These are phyloP conservation scores for Drosophila tani DNA, from an alignment of 1,140 invertebrate genomes.

Conservation along the genomic window DNA sequence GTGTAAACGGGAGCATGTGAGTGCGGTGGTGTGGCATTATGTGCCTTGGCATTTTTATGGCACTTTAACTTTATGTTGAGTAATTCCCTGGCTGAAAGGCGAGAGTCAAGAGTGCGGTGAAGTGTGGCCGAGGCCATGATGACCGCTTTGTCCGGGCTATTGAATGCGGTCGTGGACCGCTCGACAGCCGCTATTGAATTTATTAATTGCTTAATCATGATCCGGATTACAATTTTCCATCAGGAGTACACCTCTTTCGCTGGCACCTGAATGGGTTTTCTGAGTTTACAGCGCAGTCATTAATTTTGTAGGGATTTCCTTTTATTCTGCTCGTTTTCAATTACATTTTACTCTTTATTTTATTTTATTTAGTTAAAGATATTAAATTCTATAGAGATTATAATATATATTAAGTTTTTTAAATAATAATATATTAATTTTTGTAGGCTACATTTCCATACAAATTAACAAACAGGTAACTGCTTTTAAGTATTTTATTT, in stretches of 20 bases:
- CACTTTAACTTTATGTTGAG: slow-evolving; percentile 76
- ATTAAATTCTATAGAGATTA: too few relatives aligned
- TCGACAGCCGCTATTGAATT: slow-evolving; percentile 36
- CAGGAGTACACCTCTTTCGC: neutral
- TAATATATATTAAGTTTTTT: too few relatives aligned
- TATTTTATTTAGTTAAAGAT: too few relatives aligned
- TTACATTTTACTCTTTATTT: neutral
- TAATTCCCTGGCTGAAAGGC: slow-evolving; percentile 54
- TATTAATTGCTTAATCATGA: slow-evolving; percentile 56
- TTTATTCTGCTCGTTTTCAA: neutral
- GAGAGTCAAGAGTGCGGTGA: slow-evolving; percentile 39
- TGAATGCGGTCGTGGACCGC: slow-evolving; percentile 13
- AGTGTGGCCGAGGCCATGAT: slow-evolving; percentile 47
- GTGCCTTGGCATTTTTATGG: slow-evolving; percentile 73
- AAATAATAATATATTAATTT: too few relatives aligned
- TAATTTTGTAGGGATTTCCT: neutral
- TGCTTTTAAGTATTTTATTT: neutral
- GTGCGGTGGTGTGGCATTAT: slow-evolving; percentile 48
- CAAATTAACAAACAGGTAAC: neutral
- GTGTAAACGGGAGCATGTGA: slow-evolving; percentile 55
- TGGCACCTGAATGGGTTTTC: slow-evolving; percentile 16
- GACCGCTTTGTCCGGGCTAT: slow-evolving; percentile 30
- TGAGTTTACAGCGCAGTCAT: neutral
- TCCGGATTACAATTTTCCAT: slow-evolving; percentile 22
- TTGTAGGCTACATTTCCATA: too few relatives aligned